A percentile compares a stretch with the other conserved stretches of the same genome.
These are phyloP conservation scores for Puffinus mauretanicus DNA, from an alignment of 2,113 vertebrate genomes.

Conservation along the genomic window DNA sequence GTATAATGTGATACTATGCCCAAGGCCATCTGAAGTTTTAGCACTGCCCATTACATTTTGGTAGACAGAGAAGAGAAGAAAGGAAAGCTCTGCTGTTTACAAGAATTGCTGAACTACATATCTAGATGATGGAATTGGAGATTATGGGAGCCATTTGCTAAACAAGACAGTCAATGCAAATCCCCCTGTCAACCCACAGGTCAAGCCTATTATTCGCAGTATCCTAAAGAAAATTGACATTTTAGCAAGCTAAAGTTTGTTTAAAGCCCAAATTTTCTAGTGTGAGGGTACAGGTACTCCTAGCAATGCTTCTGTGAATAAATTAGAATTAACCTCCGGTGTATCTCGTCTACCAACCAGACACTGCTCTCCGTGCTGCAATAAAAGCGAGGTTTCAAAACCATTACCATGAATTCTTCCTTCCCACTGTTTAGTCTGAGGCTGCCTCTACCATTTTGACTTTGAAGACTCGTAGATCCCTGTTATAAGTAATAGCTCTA, in stretches of 20 bases:
- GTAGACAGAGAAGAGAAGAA: background rate
- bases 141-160: background rate
- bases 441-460: background rate
- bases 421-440: background rate
- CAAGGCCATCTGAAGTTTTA: background rate
- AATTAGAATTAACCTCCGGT: background rate
- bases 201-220: background rate
- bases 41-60: background rate
- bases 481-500: background rate
- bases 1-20: slow-evolving; percentile 22
- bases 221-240: background rate
- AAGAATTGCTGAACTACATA: background rate
- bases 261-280: background rate
- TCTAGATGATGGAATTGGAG: background rate
- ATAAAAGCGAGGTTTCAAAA: background rate
- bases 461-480: background rate
- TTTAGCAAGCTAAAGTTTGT: background rate
- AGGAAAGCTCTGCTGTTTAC: background rate
- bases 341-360: background rate
- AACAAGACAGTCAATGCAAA: background rate
- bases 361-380: background rate
- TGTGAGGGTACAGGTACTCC: background rate
- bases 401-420: background rate
- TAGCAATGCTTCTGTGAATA: background rate
- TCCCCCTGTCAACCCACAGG: background rate